Base-by-base conservation (phyloP, 2,888 invertebrate genomes). In the Synanthedon formicaeformis region DNA sequence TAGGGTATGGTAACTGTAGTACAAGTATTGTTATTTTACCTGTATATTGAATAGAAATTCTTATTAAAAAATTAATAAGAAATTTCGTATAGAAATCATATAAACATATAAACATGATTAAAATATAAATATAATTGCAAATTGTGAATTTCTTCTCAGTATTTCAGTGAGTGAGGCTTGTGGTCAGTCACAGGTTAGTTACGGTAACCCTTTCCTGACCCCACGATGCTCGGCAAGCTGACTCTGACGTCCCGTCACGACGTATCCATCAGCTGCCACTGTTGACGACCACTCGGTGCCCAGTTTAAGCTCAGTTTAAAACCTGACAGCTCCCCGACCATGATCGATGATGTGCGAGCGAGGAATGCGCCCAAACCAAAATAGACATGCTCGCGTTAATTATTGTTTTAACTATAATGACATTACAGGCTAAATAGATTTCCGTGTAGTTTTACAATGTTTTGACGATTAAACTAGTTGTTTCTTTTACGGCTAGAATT, bases 261-360 rank as follows among this genome's bases (percentile, higher is more conserved):
- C 61, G 67, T 66, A 79, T 79, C 82, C 74, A 69, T 82, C 83
- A 82, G 61, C 76, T 78, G 85, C 80, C 82, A 78, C 66, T 62
- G 68, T 64, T 68, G 77, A 77, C 74, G 59, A 58, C 60, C 60
- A 62, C 61, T 61, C 59, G 54, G 69, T 72, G 66, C 73, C 65
- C 75, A 73, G 78, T 74, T 76, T 75, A 77, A 73, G 71, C 75
- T 64, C 75, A 74, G 75, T 80, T 80, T 78, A 76, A 75, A 81
- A 73, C 71, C 69, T 75, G 80, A 78, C 79, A 78, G 78, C 69
- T 67, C 67, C 57, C 62, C 69, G 70, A 65, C 71, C 73, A 75
- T 80, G 81, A 81, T 78, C 68, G 75, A 81, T 80, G 80, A 77
- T 49, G 49, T 49, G 49, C 63, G 71, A 63, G 60, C 57, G 63